Base-by-base conservation (phyloP, 2,888 invertebrate genomes). In the Eumacrocentrus americanus region DNA sequence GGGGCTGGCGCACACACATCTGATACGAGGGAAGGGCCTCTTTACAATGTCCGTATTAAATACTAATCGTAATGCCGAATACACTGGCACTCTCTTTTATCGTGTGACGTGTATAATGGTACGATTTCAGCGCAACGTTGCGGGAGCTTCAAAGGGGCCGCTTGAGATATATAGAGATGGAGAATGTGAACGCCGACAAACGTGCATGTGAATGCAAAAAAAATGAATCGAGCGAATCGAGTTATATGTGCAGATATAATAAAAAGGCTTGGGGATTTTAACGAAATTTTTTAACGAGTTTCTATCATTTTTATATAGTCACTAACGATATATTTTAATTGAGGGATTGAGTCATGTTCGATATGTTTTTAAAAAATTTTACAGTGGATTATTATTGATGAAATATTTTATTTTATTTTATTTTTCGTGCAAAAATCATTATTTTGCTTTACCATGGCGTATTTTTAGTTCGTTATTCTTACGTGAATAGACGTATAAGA, bases 31-130 rank as follows among this genome's bases (percentile, higher is more conserved):
- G 69, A 73, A 70, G 72, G 75, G 72, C 71, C 71, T 68, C 72
- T 70, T 73, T 71, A 79, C 75, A 78, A 76, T 74, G 77, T 78
- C 72, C 67, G 78, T 68, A 78, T 77, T 77, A 76, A 79, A 78
- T 74, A 76, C 78, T 75, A 78, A 79, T 79, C 77, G 77, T 72
- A 74, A 77, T 72, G 69, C 44, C 42, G 44, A 60, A 56, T 60
- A 60, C 34, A 60, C 62, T 67, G 67, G 68, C 63, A 60, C 60
- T 55, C 60, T 22, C 50, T 40, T 56, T 47, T 47, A 37, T 56
- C 55, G 55, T 55, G 51, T 55, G 55, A 60, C 37, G 44, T 61
- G 64, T 67, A 72, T 69, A 67, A 65, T 69, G 55, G 63, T 58
- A 63, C 64, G 67, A 67, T 67, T 62, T 63, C 61, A 60, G 48